Percentiles rank a stretch among this genome's conserved stretches.
Conservation (phyloP, 2,797 vertebrate genomes). For the Siniperca undulata region DNA sequence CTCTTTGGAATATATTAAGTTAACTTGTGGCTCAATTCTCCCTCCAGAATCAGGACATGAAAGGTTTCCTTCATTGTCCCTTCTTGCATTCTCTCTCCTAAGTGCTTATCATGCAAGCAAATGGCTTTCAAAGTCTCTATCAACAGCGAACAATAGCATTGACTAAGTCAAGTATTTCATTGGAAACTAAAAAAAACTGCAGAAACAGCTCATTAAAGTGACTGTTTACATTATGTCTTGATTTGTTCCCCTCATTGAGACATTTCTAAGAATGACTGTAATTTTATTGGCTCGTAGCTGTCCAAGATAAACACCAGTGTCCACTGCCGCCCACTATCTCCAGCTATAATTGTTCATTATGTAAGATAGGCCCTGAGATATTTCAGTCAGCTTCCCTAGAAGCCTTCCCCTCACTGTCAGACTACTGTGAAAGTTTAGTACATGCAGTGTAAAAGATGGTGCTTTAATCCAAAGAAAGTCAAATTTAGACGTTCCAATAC, state of each 20-base stretch:
- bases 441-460: conserved; percentile 26
- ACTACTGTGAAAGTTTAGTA: conserved; percentile 43
- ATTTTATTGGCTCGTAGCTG: conserved; percentile 69
- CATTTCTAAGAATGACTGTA: conserved; percentile 69
- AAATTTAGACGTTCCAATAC: conserved; percentile 40
- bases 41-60: conserved; percentile 72
- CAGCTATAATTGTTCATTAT: conserved; percentile 77
- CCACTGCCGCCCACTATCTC: conserved; percentile 70
- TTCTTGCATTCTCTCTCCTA: conserved; percentile 41
- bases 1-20: conserved; percentile 78
- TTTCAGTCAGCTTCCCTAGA: conserved; percentile 61
- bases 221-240: conserved; percentile 67
- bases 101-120: conserved; percentile 55
- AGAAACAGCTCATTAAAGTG: conserved; percentile 50
- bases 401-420: conserved; percentile 48
- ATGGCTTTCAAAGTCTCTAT: conserved; percentile 54
- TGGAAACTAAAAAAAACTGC: conserved; percentile 35
- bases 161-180: conserved; percentile 35
- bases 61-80: conserved; percentile 62
- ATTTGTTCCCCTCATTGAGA: conserved; percentile 69
- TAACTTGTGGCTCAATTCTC: conserved; percentile 72
- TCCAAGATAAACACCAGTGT: conserved; percentile 81
- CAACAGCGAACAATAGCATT: conserved; percentile 29
- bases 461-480: conserved; percentile 32
- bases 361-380: conserved; percentile 70